Evolutionary conservation across 2,888 invertebrate genomes (phyloP).

Genomic region (Hyppa rectilinea): DNA sequence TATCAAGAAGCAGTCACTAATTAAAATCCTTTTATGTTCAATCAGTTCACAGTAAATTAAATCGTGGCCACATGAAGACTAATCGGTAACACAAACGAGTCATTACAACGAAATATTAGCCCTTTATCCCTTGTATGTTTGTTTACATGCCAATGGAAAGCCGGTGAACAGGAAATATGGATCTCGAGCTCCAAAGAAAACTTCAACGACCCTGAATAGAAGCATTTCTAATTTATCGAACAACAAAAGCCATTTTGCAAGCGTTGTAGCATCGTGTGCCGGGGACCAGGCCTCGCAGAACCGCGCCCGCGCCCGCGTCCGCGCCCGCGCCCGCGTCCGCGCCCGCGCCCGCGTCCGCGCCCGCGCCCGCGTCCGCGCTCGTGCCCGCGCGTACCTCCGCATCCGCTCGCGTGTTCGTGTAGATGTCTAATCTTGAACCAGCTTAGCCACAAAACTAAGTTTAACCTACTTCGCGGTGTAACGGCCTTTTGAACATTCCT

Average conservation of each 20-base stretch:
- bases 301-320: slow-evolving; percentile 3
- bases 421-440: slow-evolving; percentile 80
- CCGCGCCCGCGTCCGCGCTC: slow-evolving; percentile 20
- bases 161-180: slow-evolving; percentile 72
- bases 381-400: slow-evolving; percentile 19
- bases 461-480: slow-evolving; percentile 77
- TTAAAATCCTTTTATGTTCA: slow-evolving; percentile 58
- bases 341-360: slow-evolving; percentile 70
- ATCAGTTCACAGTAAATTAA: slow-evolving; percentile 51
- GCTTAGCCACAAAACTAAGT: slow-evolving; percentile 78
- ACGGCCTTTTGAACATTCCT: slow-evolving; percentile 72
- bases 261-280: slow-evolving; percentile 74
- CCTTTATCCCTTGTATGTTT: slow-evolving; percentile 49
- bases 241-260: slow-evolving; percentile 84
- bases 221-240: slow-evolving; percentile 81
- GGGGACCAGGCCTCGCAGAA: slow-evolving; percentile 65
- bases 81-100: slow-evolving; percentile 49
- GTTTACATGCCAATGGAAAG: slow-evolving; percentile 60
- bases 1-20: slow-evolving; percentile 28
- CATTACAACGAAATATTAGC: slow-evolving; percentile 45
- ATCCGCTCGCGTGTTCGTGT: slow-evolving; percentile 71
- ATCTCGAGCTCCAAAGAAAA: slow-evolving; percentile 71
- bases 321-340: slow-evolving; percentile 24
- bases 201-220: slow-evolving; percentile 71
- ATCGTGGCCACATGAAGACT: slow-evolving; percentile 38